Conservation (phyloP, 2,888 invertebrate genomes). For the Tiliacea citrago region DNA sequence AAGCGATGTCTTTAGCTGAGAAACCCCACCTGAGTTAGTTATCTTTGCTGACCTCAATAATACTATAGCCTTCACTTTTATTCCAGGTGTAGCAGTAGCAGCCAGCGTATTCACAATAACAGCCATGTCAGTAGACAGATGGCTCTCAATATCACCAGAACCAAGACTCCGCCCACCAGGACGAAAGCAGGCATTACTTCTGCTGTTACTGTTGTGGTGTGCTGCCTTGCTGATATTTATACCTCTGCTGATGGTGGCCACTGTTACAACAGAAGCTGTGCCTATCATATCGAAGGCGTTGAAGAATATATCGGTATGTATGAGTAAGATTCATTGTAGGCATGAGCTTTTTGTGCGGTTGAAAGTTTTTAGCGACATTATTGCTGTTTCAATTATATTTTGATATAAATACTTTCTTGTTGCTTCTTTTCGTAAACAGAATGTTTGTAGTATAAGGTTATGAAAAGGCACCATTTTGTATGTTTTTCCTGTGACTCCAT, state of each 20-base stretch:
- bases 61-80: background rate
- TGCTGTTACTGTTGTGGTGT: constrained; percentile 92
- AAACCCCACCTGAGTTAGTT: background rate
- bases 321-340: constrained; percentile 10
- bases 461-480: background rate
- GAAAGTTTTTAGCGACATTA: background rate
- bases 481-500: background rate
- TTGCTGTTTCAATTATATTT: background rate
- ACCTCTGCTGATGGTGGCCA: constrained; percentile 91
- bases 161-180: constrained; percentile 92
- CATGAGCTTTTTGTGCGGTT: background rate
- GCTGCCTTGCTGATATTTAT: constrained; percentile 92
- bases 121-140: constrained; percentile 95
- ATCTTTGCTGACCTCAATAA: background rate
- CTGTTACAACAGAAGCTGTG: constrained; percentile 81
- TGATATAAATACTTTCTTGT: background rate
- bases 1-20: too few species aligned
- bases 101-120: constrained; percentile 95
- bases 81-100: constrained; percentile 93
- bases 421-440: background rate
- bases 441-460: background rate
- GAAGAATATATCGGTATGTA: constrained; percentile 81
- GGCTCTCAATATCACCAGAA: constrained; percentile 93
- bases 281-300: constrained; percentile 81
- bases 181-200: constrained; percentile 91